Base-by-base conservation (phyloP, 2,888 invertebrate species). In the Acholoe squamosa region DNA sequence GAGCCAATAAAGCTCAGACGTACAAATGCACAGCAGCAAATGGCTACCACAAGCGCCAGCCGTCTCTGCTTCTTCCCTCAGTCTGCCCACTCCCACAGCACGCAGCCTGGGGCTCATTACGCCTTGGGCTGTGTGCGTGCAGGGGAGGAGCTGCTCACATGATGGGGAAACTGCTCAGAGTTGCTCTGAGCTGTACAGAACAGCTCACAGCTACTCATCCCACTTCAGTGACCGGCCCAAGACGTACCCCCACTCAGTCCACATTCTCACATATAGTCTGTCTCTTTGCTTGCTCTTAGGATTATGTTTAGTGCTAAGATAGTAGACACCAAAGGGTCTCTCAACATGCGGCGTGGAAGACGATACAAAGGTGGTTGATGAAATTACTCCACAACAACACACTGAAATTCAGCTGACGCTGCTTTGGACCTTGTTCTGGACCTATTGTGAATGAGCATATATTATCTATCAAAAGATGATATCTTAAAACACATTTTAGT, bases 1-100 rank as follows among this genome's bases (percentile, higher is more conserved):
- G 22, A 19, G n/a, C 34, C 80, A 80, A 19, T 80, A 80, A 43
- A 34, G 22, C 80, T 34, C 43, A 80, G 80, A 43, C 19, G 80
- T 80, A 43, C 80, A 80, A 19, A 80, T 43, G 43, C 34, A 80
- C 19, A 33, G 33, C 33, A 34, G 19, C 7, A 43, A 80, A 80
- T 80, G 33, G 34, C 22, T 76, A 25, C 31, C 28, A 28, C 76
- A 7, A 16, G 71, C 71, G 71, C n/a, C 76, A 25, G 25, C 31
- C 28, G 31, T 76, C 16, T 31, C 25, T 25, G 25, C 76, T 76
- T 14, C 22, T 43, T 19, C 61, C 61, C 22, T 61, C 61, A 43
- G 43, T 14, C 61, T 61, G 61, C 61, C 61, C 61, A 14, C 61
- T 61, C 61, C n/a, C 61, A 19, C 61, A 7, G 19, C 61, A n/a